These are phyloP conservation scores for Hucho hucho DNA, from an alignment of 2,113 vertebrate species.

Conservation along the genomic window DNA sequence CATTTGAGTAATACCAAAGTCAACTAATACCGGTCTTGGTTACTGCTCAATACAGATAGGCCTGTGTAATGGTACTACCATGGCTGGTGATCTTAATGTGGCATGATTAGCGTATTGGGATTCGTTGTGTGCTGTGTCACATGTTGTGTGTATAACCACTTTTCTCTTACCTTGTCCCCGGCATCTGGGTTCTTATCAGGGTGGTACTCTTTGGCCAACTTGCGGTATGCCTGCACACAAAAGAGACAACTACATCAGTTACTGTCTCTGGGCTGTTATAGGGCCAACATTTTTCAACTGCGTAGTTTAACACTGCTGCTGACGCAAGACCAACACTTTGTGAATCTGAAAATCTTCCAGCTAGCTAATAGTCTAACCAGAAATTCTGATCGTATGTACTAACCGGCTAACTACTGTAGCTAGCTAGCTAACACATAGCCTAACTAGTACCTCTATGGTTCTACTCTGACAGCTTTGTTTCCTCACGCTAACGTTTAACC, in stretches of 20 bases:
- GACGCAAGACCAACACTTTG: not conserved
- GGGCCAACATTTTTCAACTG: slow-evolving; percentile 2
- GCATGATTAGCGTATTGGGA: not conserved
- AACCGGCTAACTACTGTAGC: not conserved
- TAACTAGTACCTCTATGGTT: not conserved
- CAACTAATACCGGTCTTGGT: too few species aligned
- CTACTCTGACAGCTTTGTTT: not conserved
- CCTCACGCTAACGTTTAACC: not conserved
- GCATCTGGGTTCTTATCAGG: slow-evolving; percentile 99
- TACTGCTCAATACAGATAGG: not conserved
- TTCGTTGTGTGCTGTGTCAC: not conserved
- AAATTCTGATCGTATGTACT: not conserved
- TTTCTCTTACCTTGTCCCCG: slow-evolving; percentile 89
- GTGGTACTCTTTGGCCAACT: slow-evolving; percentile 97
- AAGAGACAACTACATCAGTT: slow-evolving; percentile 5
- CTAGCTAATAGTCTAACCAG: not conserved
- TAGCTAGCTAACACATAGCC: not conserved
- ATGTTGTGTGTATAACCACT: not conserved
- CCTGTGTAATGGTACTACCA: too few species aligned
- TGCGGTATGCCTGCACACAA: slow-evolving; percentile 88
- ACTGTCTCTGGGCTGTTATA: not conserved
- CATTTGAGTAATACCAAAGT: too few species aligned
- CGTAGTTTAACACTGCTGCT: not conserved
- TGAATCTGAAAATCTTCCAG: slow-evolving; percentile 46
- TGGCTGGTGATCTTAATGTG: too few species aligned